Percentiles rank a stretch among this genome's conserved stretches.
Conservation (phyloP, 2,113 vertebrate species). For the Spermophilus dauricus region DNA sequence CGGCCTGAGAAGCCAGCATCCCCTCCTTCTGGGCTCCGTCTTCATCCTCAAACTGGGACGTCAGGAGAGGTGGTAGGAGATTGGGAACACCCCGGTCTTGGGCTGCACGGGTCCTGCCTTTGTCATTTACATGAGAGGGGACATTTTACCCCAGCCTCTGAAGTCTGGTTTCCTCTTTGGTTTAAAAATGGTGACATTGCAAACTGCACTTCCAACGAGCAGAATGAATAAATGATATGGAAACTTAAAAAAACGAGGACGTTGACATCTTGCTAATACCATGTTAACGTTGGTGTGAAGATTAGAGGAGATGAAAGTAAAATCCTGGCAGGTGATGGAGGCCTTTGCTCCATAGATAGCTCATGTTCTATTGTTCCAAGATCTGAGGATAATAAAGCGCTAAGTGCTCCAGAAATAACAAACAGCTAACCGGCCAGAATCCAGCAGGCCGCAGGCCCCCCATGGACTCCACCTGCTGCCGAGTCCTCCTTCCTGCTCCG, state of each 20-base stretch:
- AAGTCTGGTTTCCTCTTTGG: not conserved
- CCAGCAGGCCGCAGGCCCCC: not conserved
- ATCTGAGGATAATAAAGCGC: constrained; percentile 16
- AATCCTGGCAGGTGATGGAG: not conserved
- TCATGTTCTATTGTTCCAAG: not conserved
- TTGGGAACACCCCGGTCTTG: not conserved
- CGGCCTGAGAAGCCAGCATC: not conserved
- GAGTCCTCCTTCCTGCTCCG: not conserved
- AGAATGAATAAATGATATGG: too few relatives aligned
- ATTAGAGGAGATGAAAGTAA: constrained; percentile 32
- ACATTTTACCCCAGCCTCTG: not conserved
- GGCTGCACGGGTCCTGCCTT: not conserved
- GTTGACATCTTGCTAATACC: not conserved
- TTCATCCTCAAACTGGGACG: not conserved
- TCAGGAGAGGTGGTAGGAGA: not conserved
- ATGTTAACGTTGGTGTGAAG: not conserved
- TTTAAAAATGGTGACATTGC: not conserved
- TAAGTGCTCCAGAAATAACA: constrained; percentile 27
- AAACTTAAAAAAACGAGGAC: not conserved
- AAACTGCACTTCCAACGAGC: too few relatives aligned
- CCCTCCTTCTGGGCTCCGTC: not conserved
- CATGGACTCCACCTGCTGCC: not conserved
- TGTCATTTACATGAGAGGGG: not conserved
- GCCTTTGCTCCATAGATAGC: constrained; percentile 20
- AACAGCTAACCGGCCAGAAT: not conserved